Percentiles rank a stretch among this genome's conserved stretches.
These are phyloP conservation scores for Siniperca knerii DNA, from an alignment of 2,113 vertebrate genomes.

Conservation along the genomic window DNA sequence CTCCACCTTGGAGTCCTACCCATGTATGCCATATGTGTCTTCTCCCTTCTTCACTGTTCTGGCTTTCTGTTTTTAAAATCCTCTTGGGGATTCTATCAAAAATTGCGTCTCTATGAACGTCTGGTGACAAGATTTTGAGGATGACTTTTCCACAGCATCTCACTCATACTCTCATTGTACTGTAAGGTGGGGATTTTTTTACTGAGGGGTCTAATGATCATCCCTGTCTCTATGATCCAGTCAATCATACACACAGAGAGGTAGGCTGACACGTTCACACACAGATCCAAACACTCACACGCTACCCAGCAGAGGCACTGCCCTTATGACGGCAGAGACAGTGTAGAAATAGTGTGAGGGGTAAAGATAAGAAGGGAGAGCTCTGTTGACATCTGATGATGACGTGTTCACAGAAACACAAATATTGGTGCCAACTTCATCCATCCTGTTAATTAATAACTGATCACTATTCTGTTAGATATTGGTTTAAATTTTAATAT, in stretches of 20 bases:
- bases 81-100: background rate
- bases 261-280: background rate
- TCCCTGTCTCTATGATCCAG: background rate
- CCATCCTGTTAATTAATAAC: background rate
- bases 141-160: slow-evolving; percentile 8
- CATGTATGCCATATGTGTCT: slow-evolving; percentile 51
- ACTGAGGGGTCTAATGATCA: background rate
- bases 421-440: background rate
- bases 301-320: background rate
- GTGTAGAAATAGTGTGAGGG: slow-evolving; percentile 17
- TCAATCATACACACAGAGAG: background rate
- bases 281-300: background rate
- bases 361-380: slow-evolving; percentile 20
- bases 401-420: slow-evolving; percentile 1
- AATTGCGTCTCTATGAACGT: background rate
- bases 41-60: slow-evolving; percentile 25
- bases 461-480: background rate
- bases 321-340: background rate
- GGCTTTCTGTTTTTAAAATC: slow-evolving; percentile 10
- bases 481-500: background rate
- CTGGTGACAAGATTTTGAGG: background rate
- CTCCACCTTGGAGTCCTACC: slow-evolving; percentile 66
- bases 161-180: background rate
- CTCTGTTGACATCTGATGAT: slow-evolving; percentile 13
- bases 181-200: slow-evolving; percentile 15